These are phyloP conservation scores for Byasa hedistus DNA, from an alignment of 2,888 invertebrate genomes.

Conservation along the genomic window DNA sequence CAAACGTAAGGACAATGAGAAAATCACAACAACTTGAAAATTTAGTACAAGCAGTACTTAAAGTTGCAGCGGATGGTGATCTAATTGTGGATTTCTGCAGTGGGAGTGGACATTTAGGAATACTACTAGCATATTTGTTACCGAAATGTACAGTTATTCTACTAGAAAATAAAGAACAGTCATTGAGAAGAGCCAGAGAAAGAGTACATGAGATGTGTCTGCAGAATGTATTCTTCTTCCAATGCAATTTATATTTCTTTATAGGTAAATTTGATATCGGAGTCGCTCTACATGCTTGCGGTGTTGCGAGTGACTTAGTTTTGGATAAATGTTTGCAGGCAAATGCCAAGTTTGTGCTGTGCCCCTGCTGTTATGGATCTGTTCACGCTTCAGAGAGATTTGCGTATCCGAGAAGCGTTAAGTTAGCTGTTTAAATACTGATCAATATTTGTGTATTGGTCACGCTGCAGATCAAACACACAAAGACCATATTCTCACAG, in stretches of 20 bases:
- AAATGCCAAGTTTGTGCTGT: constrained; percentile 90
- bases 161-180: constrained; percentile 95
- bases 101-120: constrained; percentile 95
- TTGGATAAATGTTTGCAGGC: constrained; percentile 88
- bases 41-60: constrained; percentile 86
- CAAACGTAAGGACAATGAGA: constrained; percentile 84
- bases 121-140: constrained; percentile 88
- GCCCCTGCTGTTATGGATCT: constrained; percentile 97
- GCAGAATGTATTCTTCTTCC: constrained; percentile 87
- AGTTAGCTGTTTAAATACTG: constrained; percentile 66
- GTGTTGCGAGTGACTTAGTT: constrained; percentile 95
- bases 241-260: constrained; percentile 95
- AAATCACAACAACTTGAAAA: constrained; percentile 94
- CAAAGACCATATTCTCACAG: constrained; percentile 83
- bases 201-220: constrained; percentile 84
- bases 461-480: constrained; percentile 97
- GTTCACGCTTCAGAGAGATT: constrained; percentile 90
- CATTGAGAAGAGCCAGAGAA: constrained; percentile 85
- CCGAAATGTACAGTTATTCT: constrained; percentile 89
- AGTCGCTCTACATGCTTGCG: constrained; percentile 95
- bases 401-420: constrained; percentile 89
- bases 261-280: constrained; percentile 90
- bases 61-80: constrained; percentile 83
- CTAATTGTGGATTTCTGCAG: constrained; percentile 96
- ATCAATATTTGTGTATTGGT: constrained; percentile 89